Conservation (phyloP, 1,140 invertebrate species). For the Agrilus planipennis region DNA sequence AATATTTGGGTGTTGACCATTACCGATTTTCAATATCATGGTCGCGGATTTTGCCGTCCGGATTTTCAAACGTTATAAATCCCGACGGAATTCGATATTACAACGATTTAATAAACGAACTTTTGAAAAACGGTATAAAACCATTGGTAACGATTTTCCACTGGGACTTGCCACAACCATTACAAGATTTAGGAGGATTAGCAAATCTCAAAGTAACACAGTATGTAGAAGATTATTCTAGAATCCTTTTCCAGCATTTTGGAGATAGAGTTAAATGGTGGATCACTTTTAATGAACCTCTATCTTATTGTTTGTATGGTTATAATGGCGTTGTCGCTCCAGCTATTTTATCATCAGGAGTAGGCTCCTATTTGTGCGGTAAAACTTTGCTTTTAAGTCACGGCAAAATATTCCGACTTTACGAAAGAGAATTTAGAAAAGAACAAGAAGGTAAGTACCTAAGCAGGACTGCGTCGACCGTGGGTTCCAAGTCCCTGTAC, state of each 20-base stretch:
- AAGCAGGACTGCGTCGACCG: too few species aligned
- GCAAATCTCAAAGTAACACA: conserved; percentile 21
- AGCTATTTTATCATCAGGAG: conserved; percentile 37
- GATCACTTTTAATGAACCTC: conserved; percentile 39
- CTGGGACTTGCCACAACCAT: conserved; percentile 18
- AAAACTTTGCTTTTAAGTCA: too few species aligned
- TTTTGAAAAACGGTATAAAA: conserved; percentile 43
- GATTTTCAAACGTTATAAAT: conserved; percentile 38
- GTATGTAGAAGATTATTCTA: conserved; percentile 26
- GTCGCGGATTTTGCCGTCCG: conserved; percentile 32
- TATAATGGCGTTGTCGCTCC: conserved; percentile 46
- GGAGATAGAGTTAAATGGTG: conserved; percentile 32
- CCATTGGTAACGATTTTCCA: conserved; percentile 41
- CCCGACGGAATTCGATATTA: conserved; percentile 49
- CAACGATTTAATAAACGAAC: conserved; percentile 46
- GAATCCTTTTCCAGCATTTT: conserved; percentile 9
- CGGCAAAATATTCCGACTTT: too few species aligned
- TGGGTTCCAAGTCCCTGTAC: too few species aligned
- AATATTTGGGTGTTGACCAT: conserved; percentile 36
- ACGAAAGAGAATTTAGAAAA: too few species aligned
- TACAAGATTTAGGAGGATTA: conserved; percentile 27
- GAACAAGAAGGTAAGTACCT: too few species aligned
- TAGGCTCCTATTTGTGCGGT: conserved; percentile 17
- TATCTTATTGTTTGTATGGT: conserved; percentile 49
- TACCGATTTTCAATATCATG: conserved; percentile 50